Conservation (phyloP, 2,888 invertebrate species). For the Phorcus lineatus region DNA sequence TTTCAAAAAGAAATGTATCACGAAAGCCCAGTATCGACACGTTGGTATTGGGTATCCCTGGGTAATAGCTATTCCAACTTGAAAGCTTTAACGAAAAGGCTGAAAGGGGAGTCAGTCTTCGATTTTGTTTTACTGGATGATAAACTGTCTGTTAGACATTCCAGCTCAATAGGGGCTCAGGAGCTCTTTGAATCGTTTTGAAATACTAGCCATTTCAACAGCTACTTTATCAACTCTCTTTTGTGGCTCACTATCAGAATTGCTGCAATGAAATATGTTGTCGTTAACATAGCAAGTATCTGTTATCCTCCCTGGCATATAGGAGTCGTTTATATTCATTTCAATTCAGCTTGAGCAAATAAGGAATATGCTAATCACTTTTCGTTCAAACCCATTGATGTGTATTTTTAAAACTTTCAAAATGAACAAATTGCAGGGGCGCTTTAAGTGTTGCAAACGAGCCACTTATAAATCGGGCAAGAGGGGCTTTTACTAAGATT, state of each 20-base stretch:
- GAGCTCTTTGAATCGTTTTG: neutral
- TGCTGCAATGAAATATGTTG: neutral
- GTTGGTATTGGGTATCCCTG: neutral
- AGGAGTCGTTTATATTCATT: no score
- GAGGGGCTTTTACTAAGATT: no score
- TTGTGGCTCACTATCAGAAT: neutral
- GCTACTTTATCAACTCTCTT: neutral
- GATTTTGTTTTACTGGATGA: conserved; percentile 15
- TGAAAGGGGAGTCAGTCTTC: neutral
- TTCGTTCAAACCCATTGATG: no score
- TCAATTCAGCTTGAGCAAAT: no score
- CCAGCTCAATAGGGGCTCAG: neutral
- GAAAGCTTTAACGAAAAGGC: neutral
- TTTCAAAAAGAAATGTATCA: conserved; percentile 7
- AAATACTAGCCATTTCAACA: neutral
- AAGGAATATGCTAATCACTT: no score
- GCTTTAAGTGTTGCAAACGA: no score
- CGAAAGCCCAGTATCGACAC: neutral
- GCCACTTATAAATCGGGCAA: no score
- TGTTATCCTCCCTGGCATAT: no score
- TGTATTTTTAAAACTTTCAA: no score
- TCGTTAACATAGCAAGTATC: no score
- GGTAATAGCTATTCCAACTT: neutral
- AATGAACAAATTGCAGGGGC: no score
- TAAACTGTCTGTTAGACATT: conserved; percentile 11